phyloP scores from a whole-genome alignment of 2,797 vertebrate species.

The Brotula barbata region DNA sequence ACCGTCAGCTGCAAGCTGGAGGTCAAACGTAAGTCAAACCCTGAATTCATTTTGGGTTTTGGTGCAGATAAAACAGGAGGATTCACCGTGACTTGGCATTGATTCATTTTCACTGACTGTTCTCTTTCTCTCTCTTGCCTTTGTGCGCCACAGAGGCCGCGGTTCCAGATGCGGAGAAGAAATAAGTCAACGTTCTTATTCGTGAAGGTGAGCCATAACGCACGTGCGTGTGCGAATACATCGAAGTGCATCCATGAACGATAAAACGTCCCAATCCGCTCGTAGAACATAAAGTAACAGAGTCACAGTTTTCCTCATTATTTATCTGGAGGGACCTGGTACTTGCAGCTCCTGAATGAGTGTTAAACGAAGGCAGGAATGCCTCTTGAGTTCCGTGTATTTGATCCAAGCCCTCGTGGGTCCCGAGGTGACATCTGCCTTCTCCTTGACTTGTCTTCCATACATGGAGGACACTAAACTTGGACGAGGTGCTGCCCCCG shows the following conservation, averaged over 20 bases:
- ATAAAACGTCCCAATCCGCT: too few relatives aligned
- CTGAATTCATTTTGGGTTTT: neutral
- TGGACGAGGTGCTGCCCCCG: conserved; percentile 68
- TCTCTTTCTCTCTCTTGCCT: neutral
- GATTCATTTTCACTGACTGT: neutral
- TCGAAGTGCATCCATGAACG: too few relatives aligned
- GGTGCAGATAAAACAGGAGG: too few relatives aligned
- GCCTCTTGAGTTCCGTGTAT: too few relatives aligned
- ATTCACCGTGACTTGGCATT: neutral
- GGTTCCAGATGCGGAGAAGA: conserved; percentile 70
- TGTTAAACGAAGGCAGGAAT: too few relatives aligned
- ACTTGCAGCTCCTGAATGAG: too few relatives aligned
- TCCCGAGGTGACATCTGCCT: conserved; percentile 55
- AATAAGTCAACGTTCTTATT: conserved; percentile 64
- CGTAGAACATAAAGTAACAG: too few relatives aligned
- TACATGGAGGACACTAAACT: conserved; percentile 79
- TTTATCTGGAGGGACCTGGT: too few relatives aligned
- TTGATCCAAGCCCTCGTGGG: too few relatives aligned
- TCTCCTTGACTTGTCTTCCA: conserved; percentile 58
- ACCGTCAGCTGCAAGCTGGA: conserved; percentile 89
- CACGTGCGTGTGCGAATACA: too few relatives aligned
- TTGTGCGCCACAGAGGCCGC: conserved; percentile 67
- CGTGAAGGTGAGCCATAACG: conserved; percentile 74
- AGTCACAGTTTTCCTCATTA: too few relatives aligned
- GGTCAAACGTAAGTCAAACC: conserved; percentile 89